Evolutionary conservation across 92 coral and sea anemone species (phyloP), one percentile per base, ranked within the genome.

Genomic region (Virgularia gustaviana): DNA sequence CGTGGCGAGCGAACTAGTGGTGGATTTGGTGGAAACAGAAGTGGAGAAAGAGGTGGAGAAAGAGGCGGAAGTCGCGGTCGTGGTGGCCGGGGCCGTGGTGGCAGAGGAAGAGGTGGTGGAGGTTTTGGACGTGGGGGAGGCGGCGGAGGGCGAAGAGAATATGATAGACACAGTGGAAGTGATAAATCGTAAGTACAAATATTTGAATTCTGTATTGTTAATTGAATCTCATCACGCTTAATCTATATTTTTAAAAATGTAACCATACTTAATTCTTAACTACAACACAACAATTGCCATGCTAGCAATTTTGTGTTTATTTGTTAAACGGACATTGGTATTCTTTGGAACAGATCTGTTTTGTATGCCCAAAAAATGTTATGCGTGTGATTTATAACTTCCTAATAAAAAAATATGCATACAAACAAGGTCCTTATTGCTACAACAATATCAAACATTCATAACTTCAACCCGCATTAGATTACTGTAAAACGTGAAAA

Each of bases 101-200:
- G 81, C 49, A 66, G 85, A 27, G 92, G 97, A 9, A 77, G 85
- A 15, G 87, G 97, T 11, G 90, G 96, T 2, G 89, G 90, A 0
- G 79, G 81, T 47, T 82, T 80, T 59, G 88, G 88, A 19, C 65
- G 87, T 23, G 85, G 91, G 19, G 91, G 88, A 0, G 76, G 87
- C 20, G 80, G 83, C 43, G 89, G 95, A 9, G 83, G 98, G 52
- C 86, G 90, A 75, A 79, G 98, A 39, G 98, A 92, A 34, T 92
- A 83, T 76, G 98, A 92, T 67, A 82, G 98, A 80, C 83, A 96
- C 90, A 92, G 96, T 49, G 98, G 98, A 45, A 88, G 96, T 53
- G 96, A 92, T 65, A 79, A 89, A 75, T 57, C 98, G 96, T 92
- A 87, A 91, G 97, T 86, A n/a, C n/a, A n/a, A n/a, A n/a, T n/a